Conservation (phyloP, 2,888 invertebrate species). For the Amphimallon solstitiale region DNA sequence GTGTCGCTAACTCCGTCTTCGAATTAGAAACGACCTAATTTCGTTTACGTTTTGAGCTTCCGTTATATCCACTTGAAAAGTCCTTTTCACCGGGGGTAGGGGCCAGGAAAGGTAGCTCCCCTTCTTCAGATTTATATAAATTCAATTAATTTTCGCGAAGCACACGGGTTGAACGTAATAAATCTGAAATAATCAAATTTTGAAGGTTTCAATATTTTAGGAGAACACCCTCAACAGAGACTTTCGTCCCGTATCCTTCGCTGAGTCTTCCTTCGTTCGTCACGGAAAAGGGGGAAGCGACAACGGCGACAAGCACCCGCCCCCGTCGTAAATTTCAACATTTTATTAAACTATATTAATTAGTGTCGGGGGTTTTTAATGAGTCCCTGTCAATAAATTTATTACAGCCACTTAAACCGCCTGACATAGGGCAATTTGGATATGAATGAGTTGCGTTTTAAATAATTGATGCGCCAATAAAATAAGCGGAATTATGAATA, state of each 20-base stretch:
- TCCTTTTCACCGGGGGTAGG: too few relatives aligned
- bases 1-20: too few relatives aligned
- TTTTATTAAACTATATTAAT: conserved; percentile 26
- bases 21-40: too few relatives aligned
- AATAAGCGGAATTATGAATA: background rate
- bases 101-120: too few relatives aligned
- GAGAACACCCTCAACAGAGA: too few relatives aligned
- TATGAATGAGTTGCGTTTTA: background rate
- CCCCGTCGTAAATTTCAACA: background rate
- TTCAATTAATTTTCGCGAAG: conserved; percentile 12
- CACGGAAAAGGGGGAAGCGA: background rate
- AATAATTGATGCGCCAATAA: conserved; percentile 25
- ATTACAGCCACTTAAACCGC: conserved; percentile 22
- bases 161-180: conserved; percentile 3
- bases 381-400: conserved; percentile 30
- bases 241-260: too few relatives aligned
- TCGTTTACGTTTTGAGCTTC: too few relatives aligned
- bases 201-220: conserved; percentile 13
- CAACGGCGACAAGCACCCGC: too few relatives aligned
- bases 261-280: background rate
- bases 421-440: conserved; percentile 16
- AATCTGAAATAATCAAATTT: conserved; percentile 23
- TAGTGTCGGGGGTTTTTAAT: conserved; percentile 27
- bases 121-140: conserved; percentile 9
- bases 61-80: too few relatives aligned